These are phyloP conservation scores for Gonatopus flavifemur DNA, from an alignment of 1,140 invertebrate species.

Conservation along the genomic window DNA sequence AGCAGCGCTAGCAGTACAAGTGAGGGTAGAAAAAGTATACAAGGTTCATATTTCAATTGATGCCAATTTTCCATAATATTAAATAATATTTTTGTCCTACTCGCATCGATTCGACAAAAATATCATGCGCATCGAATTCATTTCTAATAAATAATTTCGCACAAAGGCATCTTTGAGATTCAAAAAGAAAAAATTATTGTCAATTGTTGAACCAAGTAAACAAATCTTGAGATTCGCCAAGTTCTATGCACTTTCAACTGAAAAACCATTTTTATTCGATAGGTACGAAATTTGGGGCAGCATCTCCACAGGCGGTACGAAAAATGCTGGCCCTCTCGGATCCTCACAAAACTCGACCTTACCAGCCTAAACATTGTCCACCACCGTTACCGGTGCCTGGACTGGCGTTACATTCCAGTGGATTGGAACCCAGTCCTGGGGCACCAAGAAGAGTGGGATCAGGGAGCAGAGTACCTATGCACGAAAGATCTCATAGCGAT, in stretches of 20 bases:
- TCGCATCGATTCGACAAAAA: no score
- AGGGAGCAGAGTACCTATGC: conserved; percentile 63
- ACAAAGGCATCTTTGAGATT: no score
- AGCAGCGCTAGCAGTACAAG: conserved; percentile 87
- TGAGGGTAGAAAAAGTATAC: conserved; percentile 69
- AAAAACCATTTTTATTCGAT: conserved; percentile 3
- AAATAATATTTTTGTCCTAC: neutral
- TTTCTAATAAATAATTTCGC: no score
- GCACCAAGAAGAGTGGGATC: conserved; percentile 70
- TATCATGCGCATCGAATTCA: no score
- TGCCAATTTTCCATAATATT: neutral
- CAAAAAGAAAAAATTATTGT: no score
- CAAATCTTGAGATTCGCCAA: no score
- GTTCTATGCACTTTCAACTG: no score
- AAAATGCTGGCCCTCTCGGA: conserved; percentile 89
- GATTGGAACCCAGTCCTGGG: conserved; percentile 65
- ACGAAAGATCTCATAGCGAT: conserved; percentile 89
- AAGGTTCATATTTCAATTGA: conserved; percentile 35
- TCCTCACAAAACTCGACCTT: conserved; percentile 82
- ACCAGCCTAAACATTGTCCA: conserved; percentile 72
- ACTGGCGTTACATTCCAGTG: conserved; percentile 51
- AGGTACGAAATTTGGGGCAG: conserved; percentile 80
- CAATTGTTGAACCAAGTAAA: no score
- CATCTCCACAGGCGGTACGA: conserved; percentile 92
- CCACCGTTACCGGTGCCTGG: conserved; percentile 58